A percentile compares a stretch with the other conserved stretches of the same genome.
These are phyloP conservation scores for Leptodactylus fuscus DNA, from an alignment of 2,113 vertebrate genomes.

Conservation along the genomic window DNA sequence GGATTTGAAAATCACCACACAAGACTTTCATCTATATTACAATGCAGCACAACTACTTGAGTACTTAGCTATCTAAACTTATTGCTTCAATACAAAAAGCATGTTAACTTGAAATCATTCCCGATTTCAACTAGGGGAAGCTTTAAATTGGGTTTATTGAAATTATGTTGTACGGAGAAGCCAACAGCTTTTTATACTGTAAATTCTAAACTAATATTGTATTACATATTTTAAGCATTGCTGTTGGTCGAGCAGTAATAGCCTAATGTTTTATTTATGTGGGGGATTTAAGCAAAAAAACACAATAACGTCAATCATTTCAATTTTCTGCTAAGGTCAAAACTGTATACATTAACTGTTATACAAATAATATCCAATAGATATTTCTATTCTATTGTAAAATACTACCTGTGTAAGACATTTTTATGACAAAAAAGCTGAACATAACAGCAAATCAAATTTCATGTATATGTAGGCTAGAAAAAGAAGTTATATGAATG, in stretches of 20 bases:
- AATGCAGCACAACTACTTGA: conserved; percentile 11
- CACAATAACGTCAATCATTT: no score
- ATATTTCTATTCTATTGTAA: no score
- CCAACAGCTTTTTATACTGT: neutral
- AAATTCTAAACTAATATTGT: neutral
- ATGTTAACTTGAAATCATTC: neutral
- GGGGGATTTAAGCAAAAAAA: no score
- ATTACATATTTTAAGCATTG: neutral
- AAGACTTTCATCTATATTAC: conserved; percentile 3
- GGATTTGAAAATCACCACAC: neutral
- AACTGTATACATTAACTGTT: no score
- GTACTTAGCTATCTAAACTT: conserved; percentile 7
- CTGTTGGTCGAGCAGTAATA: neutral
- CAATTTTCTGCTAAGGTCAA: no score
- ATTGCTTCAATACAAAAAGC: conserved; percentile 8
- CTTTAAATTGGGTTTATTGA: conserved; percentile 11
- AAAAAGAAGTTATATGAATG: no score
- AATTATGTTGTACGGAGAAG: neutral
- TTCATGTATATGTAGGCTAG: no score
- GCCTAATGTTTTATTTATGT: neutral
- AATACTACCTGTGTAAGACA: no score
- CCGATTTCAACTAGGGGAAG: neutral
- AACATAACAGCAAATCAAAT: no score
- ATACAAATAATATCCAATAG: no score
- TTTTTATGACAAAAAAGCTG: no score